phyloP scores from a whole-genome alignment of 2,888 invertebrate species.

The Autographa pulchrina region DNA sequence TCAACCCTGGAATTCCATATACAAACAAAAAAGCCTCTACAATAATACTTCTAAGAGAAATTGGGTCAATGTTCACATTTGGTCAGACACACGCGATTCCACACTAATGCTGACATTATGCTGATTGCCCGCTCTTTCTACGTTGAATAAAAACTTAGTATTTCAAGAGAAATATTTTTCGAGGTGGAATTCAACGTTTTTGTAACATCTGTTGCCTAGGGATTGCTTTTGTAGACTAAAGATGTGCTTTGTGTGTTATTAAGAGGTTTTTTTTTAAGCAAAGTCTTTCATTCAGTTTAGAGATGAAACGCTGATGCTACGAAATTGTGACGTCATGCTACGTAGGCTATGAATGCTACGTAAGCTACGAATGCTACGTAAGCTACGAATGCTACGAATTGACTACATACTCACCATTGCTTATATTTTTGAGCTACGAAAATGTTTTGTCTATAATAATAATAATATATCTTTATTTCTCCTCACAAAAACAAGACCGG shows the following conservation, averaged over 20 bases:
- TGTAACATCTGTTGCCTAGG: constrained; percentile 45
- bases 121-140: constrained; percentile 48
- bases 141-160: constrained; percentile 55
- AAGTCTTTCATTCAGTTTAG: background rate
- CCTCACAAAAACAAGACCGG: no score
- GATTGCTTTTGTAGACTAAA: constrained; percentile 12
- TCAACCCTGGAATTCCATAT: constrained; percentile 27
- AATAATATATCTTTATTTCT: no score
- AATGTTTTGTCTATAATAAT: no score
- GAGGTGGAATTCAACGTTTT: constrained; percentile 32
- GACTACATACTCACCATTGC: background rate
- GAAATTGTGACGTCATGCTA: background rate
- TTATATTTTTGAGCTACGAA: no score
- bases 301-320: background rate
- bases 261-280: background rate
- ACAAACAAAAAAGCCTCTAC: constrained; percentile 40
- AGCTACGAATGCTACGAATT: background rate
- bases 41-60: constrained; percentile 46
- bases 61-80: constrained; percentile 56
- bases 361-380: background rate
- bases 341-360: no score
- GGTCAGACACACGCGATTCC: constrained; percentile 57
- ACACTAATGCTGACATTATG: constrained; percentile 59
- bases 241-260: constrained; percentile 22
- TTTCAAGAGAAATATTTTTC: constrained; percentile 46